A percentile compares a stretch with the other conserved stretches of the same genome.
Evolutionary conservation across 2,888 invertebrate genomes (phyloP).

Genomic region (Tiliacea citrago): DNA sequence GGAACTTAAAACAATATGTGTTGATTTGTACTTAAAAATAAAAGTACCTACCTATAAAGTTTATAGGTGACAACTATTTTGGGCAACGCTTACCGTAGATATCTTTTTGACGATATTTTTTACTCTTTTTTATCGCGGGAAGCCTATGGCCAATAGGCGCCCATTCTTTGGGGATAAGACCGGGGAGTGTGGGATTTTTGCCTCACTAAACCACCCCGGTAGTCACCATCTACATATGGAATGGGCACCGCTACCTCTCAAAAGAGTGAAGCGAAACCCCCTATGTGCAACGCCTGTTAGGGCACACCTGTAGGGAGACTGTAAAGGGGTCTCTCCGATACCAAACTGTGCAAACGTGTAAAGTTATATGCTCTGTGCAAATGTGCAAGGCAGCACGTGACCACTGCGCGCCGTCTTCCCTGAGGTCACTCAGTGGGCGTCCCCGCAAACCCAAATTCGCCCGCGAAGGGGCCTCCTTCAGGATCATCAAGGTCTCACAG

Average conservation of each 20-base stretch:
- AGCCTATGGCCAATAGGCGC: too few relatives aligned
- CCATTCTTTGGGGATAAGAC: neutral
- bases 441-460: too few relatives aligned
- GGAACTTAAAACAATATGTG: constrained; percentile 33
- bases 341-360: neutral
- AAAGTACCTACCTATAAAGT: neutral
- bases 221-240: too few relatives aligned
- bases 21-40: neutral
- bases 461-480: too few relatives aligned
- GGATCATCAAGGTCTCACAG: too few relatives aligned
- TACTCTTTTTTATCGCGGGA: neutral
- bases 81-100: neutral
- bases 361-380: too few relatives aligned
- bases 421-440: too few relatives aligned
- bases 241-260: neutral
- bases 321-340: neutral
- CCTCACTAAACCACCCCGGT: too few relatives aligned
- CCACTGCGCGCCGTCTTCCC: too few relatives aligned
- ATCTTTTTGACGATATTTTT: neutral
- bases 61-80: neutral
- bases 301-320: neutral
- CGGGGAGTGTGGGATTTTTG: too few relatives aligned
- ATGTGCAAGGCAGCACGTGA: neutral
- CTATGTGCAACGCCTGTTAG: neutral
- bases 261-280: neutral